Conservation (phyloP, 2,888 invertebrate species). For the Morpho achilles region DNA sequence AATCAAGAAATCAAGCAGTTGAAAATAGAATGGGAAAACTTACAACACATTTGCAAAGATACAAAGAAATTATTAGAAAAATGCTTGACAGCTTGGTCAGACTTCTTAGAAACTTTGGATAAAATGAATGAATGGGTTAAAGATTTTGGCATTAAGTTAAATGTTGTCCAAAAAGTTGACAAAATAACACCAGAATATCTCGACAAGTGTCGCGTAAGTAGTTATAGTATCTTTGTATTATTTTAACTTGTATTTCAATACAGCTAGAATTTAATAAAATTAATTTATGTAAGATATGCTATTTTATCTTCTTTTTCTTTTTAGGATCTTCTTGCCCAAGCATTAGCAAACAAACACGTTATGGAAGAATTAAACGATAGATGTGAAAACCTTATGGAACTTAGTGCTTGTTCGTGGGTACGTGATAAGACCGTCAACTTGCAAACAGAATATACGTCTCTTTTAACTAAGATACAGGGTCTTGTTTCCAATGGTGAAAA, state of each 20-base stretch:
- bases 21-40: slow-evolving; percentile 89
- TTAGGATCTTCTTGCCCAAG: slow-evolving; percentile 85
- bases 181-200: slow-evolving; percentile 90
- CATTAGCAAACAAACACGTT: slow-evolving; percentile 85
- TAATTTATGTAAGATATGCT: too few relatives aligned
- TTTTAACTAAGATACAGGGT: slow-evolving; percentile 88
- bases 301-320: slow-evolving; percentile 21
- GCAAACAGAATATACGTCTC: slow-evolving; percentile 88
- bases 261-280: too few relatives aligned
- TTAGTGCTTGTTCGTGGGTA: slow-evolving; percentile 90
- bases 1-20: slow-evolving; percentile 90
- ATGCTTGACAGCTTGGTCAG: slow-evolving; percentile 89
- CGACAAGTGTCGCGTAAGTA: slow-evolving; percentile 84
- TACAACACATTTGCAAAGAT: slow-evolving; percentile 87
- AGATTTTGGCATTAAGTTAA: slow-evolving; percentile 82
- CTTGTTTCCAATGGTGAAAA: slow-evolving; percentile 92
- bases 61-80: slow-evolving; percentile 86
- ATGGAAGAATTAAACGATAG: slow-evolving; percentile 92
- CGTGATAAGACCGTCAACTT: slow-evolving; percentile 91
- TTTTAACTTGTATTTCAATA: too few relatives aligned
- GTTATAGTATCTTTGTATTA: neutral
- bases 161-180: slow-evolving; percentile 82
- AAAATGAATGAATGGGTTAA: slow-evolving; percentile 88
- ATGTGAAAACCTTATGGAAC: slow-evolving; percentile 92
- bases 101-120: slow-evolving; percentile 85